Evolutionary conservation across 2,888 invertebrate species (phyloP), one percentile per base, ranked within the genome.

Genomic region (Apodemia hepburni): DNA sequence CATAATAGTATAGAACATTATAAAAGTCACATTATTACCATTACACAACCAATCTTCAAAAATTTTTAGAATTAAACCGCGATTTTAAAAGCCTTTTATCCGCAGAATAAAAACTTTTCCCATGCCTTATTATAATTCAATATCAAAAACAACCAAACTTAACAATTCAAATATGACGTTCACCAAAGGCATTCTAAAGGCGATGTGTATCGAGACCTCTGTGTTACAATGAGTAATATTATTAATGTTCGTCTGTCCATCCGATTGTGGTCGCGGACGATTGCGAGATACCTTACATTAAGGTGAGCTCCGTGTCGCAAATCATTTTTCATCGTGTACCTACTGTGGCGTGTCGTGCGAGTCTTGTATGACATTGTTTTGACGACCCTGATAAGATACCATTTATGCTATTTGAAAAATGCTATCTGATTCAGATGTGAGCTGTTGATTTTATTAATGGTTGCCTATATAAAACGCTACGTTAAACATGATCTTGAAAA

Each of bases 221-320:
- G 75, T 75, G 73, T 79, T 81, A 84, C 84, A 85, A 82, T 80
- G 81, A 81, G 73, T 85, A 84, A 87, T 84, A 87, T 86, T 88
- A 90, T 90, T 89, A 91, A 91, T 91, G 89, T 85, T 72, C 70
- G 64, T 67, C 80, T 80, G 90, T 88, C 89, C 77, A 68, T 77
- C 76, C 73, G 81, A 77, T 80, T 77, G 81, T 80, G 81, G 80
- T 77, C 72, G 78, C 22, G 54, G 11, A 54, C 22, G 75, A 77
- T 75, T 72, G 74, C 73, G 69, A 80, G 81, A 83, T 84, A 84
- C 80, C 79, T 76, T 79, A 81, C 85, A 86, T 85, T 86, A 85
- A 86, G 87, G 87, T 84, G 84, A 80, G 85, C 80, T 81, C 78
- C 78, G 75, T 74, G 75, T 72, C 66, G 72, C 70, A 64, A 71